A percentile compares a stretch with the other conserved stretches of the same genome.
Evolutionary conservation across 2,888 invertebrate genomes (phyloP).

Genomic region (Apotomis turbidana): DNA sequence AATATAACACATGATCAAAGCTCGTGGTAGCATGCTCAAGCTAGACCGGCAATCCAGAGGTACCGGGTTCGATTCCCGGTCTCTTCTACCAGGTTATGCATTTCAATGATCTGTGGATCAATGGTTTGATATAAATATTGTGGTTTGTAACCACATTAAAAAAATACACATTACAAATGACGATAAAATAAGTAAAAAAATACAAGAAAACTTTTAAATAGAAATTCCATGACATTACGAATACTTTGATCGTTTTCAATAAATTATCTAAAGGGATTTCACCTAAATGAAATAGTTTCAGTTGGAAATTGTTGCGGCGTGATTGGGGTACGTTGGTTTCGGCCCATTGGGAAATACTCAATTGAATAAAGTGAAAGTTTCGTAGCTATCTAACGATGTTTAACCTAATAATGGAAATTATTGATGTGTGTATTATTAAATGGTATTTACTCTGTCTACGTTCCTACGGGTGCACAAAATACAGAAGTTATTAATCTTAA

Average conservation of each 20-base stretch:
- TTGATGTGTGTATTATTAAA: neutral
- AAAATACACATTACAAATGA: too few species aligned
- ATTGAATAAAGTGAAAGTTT: constrained; percentile 37
- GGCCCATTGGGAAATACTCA: constrained; percentile 31
- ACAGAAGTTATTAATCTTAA: too few species aligned
- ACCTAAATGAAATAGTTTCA: constrained; percentile 39
- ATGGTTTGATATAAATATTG: too few species aligned
- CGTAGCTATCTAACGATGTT: constrained; percentile 22
- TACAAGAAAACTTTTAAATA: neutral
- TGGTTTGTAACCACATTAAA: too few species aligned
- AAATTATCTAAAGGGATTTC: constrained; percentile 35
- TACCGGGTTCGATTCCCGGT: too few species aligned
- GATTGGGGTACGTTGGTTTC: constrained; percentile 37
- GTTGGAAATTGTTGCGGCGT: constrained; percentile 39
- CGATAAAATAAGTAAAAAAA: neutral
- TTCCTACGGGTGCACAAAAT: too few species aligned
- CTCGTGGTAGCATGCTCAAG: too few species aligned
- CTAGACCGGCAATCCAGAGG: too few species aligned
- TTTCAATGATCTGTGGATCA: too few species aligned
- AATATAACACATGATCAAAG: too few species aligned
- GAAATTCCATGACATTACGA: constrained; percentile 17
- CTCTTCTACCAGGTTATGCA: too few species aligned
- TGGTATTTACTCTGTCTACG: too few species aligned
- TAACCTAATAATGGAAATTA: neutral
- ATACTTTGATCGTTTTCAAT: constrained; percentile 33